A percentile compares a stretch with the other conserved stretches of the same genome.
These are phyloP conservation scores for Mastomys coucha DNA, from an alignment of 2,113 vertebrate genomes.

Conservation along the genomic window DNA sequence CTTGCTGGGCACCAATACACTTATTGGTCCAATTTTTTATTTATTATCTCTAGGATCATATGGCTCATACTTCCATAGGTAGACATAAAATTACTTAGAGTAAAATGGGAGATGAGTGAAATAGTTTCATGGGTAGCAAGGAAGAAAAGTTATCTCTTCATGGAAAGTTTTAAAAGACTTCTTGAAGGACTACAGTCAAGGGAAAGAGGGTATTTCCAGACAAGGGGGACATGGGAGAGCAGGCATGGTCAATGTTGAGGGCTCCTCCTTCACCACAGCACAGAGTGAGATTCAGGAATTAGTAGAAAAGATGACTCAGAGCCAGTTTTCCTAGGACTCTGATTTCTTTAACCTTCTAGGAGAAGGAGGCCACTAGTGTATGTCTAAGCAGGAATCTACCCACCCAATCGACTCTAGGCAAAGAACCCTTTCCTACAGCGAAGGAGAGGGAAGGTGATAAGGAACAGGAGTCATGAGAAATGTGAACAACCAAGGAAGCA, in stretches of 20 bases:
- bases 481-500: background rate
- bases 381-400: background rate
- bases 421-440: background rate
- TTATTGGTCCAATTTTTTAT: background rate
- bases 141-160: background rate
- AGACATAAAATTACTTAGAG: background rate
- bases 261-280: background rate
- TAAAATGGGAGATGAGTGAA: background rate
- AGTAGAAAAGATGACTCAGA: background rate
- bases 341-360: background rate
- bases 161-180: background rate
- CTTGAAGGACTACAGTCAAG: background rate
- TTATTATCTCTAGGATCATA: background rate
- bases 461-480: background rate
- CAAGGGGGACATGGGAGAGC: background rate
- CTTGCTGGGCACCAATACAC: background rate
- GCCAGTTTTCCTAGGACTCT: background rate
- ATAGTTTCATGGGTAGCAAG: background rate
- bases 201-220: background rate
- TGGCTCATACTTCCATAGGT: background rate
- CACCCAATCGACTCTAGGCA: background rate
- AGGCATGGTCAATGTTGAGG: too few species aligned
- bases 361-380: background rate
- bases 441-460: background rate
- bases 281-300: background rate